A percentile compares a stretch with the other conserved stretches of the same genome.
Conservation (phyloP, 2,888 invertebrate species). For the Sarcophaga variegata region DNA sequence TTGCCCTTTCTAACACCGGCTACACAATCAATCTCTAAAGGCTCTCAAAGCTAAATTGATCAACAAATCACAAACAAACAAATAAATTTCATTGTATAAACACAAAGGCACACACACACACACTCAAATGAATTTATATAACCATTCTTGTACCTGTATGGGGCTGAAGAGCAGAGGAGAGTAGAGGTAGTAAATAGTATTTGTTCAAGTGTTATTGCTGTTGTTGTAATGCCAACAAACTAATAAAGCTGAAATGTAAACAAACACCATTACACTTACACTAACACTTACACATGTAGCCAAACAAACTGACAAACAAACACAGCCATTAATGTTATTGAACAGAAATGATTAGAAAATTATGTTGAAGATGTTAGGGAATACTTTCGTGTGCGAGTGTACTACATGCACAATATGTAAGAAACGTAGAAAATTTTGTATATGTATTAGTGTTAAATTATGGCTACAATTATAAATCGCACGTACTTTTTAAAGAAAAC, state of each 20-base stretch:
- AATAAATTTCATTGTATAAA: conserved; percentile 46
- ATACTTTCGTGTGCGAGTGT: too few relatives aligned
- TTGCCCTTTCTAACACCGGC: neutral
- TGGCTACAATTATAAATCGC: conserved; percentile 34
- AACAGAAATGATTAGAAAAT: neutral
- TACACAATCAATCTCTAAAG: conserved; percentile 54
- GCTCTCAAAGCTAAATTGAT: conserved; percentile 56
- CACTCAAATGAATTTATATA: neutral
- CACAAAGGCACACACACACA: conserved; percentile 8
- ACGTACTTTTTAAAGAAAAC: conserved; percentile 25
- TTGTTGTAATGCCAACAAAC: neutral
- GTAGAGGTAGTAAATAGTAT: neutral
- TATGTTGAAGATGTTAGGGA: too few relatives aligned
- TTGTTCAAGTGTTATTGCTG: conserved; percentile 1
- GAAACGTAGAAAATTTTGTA: neutral
- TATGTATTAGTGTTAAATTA: conserved; percentile 43
- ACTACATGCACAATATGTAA: too few relatives aligned
- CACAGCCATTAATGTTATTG: neutral
- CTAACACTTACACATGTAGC: neutral
- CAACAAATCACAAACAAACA: conserved; percentile 63
- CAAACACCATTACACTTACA: neutral
- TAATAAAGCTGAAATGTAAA: neutral
- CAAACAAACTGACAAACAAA: neutral
- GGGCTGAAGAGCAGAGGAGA: neutral
- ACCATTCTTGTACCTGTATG: conserved; percentile 34